Conservation (phyloP, 2,888 invertebrate species). For the Byasa hedistus region DNA sequence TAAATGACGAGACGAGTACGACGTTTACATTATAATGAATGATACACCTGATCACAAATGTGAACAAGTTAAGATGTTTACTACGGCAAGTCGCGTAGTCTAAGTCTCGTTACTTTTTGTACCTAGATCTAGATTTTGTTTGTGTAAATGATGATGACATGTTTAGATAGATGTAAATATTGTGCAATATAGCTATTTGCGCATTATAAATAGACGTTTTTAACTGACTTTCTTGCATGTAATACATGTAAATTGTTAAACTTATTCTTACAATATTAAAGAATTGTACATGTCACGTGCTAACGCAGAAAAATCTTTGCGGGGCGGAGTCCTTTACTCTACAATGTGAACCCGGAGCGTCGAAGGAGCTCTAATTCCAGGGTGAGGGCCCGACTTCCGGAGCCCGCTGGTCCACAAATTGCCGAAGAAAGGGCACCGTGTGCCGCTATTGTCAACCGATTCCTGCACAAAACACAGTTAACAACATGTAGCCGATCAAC, state of each 20-base stretch:
- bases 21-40: no score
- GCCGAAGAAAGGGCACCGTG: constrained; percentile 74
- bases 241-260: neutral
- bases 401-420: constrained; percentile 74
- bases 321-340: constrained; percentile 64
- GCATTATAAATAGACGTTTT: neutral
- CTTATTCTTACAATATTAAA: constrained; percentile 35
- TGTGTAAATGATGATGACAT: no score
- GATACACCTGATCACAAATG: no score
- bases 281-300: constrained; percentile 66
- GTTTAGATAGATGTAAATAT: no score
- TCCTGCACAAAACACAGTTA: constrained; percentile 73
- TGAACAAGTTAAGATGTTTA: no score
- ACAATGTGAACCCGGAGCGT: constrained; percentile 70
- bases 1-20: no score
- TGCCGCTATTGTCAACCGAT: constrained; percentile 75
- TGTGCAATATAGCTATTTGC: neutral
- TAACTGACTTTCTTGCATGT: constrained; percentile 15
- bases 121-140: no score
- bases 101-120: no score
- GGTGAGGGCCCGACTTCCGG: constrained; percentile 70
- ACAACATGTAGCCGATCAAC: constrained; percentile 73
- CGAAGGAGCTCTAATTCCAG: constrained; percentile 69
- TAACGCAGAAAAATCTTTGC: constrained; percentile 53
- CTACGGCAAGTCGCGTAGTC: no score